Conservation (phyloP, 2,888 invertebrate genomes). For the Drosophila subquinaria region DNA sequence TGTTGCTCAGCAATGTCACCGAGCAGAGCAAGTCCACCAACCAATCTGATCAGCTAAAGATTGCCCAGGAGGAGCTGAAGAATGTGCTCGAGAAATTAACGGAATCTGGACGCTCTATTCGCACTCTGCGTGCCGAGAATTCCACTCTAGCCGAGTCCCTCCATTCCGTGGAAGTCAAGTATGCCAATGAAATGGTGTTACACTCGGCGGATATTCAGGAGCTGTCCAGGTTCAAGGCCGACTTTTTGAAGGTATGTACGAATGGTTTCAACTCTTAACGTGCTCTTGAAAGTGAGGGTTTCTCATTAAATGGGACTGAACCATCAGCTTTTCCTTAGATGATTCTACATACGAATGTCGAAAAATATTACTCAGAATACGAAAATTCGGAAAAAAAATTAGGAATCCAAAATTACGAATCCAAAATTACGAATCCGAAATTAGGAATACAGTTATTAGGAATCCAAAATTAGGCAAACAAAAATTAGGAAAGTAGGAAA, state of each 20-base stretch:
- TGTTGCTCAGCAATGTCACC: conserved; percentile 88
- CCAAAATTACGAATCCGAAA: too few species aligned
- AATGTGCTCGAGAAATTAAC: conserved; percentile 87
- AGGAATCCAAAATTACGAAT: too few species aligned
- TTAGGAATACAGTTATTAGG: too few species aligned
- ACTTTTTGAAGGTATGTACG: conserved; percentile 86
- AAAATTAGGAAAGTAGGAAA: too few species aligned
- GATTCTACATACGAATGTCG: too few species aligned
- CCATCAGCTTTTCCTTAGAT: too few species aligned
- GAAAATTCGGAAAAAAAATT: too few species aligned
- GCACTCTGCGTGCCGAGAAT: conserved; percentile 88
- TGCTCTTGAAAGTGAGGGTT: too few species aligned
- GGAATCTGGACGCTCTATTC: conserved; percentile 88
- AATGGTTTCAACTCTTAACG: background rate
- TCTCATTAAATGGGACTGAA: too few species aligned
- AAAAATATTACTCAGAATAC: too few species aligned
- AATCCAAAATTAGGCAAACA: too few species aligned
- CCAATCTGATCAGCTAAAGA: conserved; percentile 87
- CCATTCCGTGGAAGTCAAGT: conserved; percentile 91
- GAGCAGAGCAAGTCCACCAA: conserved; percentile 84
- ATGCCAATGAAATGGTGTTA: conserved; percentile 91
- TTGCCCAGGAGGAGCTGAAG: conserved; percentile 88
- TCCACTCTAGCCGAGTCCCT: conserved; percentile 88
- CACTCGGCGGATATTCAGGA: conserved; percentile 91
- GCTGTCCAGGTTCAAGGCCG: conserved; percentile 89